Evolutionary conservation across 2,888 invertebrate species (phyloP).

Genomic region (Drosophila anomalata): DNA sequence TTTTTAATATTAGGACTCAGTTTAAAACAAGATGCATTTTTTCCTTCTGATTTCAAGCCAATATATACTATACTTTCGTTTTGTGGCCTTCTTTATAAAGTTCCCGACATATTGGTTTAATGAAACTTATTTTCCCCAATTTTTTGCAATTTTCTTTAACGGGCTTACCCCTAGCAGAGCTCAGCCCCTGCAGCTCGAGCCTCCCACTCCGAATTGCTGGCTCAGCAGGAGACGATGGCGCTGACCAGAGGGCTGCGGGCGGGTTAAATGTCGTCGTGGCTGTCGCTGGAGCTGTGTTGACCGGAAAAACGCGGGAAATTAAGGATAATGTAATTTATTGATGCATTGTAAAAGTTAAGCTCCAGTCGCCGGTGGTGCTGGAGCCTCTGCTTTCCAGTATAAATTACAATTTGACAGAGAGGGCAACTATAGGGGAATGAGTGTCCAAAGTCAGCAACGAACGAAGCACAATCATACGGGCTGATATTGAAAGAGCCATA

Average conservation of each 20-base stretch:
- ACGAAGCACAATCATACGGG: neutral
- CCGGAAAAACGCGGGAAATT: conserved; percentile 78
- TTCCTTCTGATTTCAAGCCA: neutral
- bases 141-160: conserved; percentile 19
- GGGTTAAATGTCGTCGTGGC: conserved; percentile 64
- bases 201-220: conserved; percentile 44
- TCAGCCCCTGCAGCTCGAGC: neutral
- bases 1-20: neutral
- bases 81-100: neutral
- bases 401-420: conserved; percentile 74
- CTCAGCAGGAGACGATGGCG: conserved; percentile 53
- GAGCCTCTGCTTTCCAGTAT: conserved; percentile 57
- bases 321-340: conserved; percentile 79
- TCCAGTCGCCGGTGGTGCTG: conserved; percentile 47
- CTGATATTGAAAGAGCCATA: conserved; percentile 44
- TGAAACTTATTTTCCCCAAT: conserved; percentile 29
- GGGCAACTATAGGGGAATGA: conserved; percentile 6
- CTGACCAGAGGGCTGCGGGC: conserved; percentile 56
- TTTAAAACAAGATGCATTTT: neutral
- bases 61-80: neutral
- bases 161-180: neutral
- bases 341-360: conserved; percentile 78
- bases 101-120: conserved; percentile 17
- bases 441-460: conserved; percentile 7
- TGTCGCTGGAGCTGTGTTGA: conserved; percentile 57